Evolutionary conservation across 2,888 invertebrate genomes (phyloP).

Genomic region (Hemithea aestivaria): DNA sequence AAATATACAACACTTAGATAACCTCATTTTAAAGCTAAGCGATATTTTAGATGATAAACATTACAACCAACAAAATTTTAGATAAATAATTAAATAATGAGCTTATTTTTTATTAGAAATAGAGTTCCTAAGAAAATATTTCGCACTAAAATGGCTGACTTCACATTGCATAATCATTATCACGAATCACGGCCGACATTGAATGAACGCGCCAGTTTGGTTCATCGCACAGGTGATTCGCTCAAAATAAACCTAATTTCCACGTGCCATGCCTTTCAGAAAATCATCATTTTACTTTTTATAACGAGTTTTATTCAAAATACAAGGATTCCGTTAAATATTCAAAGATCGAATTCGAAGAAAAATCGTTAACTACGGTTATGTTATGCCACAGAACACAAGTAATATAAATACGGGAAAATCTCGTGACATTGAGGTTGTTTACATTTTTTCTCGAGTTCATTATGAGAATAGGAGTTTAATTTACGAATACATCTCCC

Average conservation of each 20-base stretch:
- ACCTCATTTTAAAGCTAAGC: conserved; percentile 3
- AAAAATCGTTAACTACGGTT: conserved; percentile 54
- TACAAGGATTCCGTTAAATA: conserved; percentile 66
- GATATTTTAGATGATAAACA: no score
- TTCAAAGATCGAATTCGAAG: conserved; percentile 76
- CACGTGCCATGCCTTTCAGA: no score
- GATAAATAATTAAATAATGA: no score
- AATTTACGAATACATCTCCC: background rate
- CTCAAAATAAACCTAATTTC: background rate
- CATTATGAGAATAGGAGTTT: background rate
- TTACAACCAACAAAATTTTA: background rate
- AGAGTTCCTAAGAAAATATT: no score
- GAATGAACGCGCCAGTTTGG: conserved; percentile 9
- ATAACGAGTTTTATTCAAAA: conserved; percentile 52
- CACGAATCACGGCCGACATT: conserved; percentile 26
- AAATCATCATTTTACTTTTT: no score
- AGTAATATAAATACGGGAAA: no score
- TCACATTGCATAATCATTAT: conserved; percentile 33
- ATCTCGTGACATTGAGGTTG: conserved; percentile 4
- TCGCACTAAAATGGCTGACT: conserved; percentile 22
- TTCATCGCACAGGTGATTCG: no score
- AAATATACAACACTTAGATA: conserved; percentile 1
- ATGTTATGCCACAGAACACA: background rate
- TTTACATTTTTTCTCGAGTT: conserved; percentile 1
- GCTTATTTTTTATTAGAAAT: no score